A percentile compares a stretch with the other conserved stretches of the same genome.
Conservation (phyloP, 2,888 invertebrate species). For the Andrena hattorfiana region DNA sequence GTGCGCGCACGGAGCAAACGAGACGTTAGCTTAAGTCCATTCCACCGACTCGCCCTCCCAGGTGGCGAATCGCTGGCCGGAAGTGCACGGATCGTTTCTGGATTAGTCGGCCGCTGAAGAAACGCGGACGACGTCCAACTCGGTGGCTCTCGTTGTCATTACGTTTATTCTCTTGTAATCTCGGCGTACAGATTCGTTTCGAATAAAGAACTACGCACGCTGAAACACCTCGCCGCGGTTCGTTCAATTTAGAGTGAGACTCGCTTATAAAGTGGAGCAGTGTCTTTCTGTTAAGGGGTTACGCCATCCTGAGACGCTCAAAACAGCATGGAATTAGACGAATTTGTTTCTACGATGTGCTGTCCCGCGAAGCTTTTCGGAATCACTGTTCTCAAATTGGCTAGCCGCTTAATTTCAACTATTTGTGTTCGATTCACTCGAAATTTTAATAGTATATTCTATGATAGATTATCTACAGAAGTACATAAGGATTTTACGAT, state of each 20-base stretch:
- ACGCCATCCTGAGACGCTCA: too few relatives aligned
- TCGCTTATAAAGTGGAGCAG: too few relatives aligned
- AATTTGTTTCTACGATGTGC: too few relatives aligned
- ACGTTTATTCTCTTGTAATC: constrained; percentile 8
- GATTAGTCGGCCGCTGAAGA: constrained; percentile 63
- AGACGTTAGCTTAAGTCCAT: constrained; percentile 68
- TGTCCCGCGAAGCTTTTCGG: too few relatives aligned
- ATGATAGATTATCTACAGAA: too few relatives aligned
- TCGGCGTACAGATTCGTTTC: constrained; percentile 2
- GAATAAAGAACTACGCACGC: background rate
- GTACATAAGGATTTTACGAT: too few relatives aligned
- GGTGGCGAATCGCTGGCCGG: constrained; percentile 67
- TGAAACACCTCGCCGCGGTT: background rate
- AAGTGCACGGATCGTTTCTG: constrained; percentile 72
- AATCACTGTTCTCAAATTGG: too few relatives aligned
- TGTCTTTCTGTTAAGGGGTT: too few relatives aligned
- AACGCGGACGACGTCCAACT: constrained; percentile 38
- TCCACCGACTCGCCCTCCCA: constrained; percentile 69
- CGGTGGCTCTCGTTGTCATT: constrained; percentile 25
- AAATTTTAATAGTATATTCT: too few relatives aligned
- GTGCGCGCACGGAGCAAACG: constrained; percentile 51
- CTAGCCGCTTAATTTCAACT: too few relatives aligned
- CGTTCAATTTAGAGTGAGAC: background rate
- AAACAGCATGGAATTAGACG: too few relatives aligned
- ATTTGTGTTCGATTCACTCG: too few relatives aligned